Base-by-base conservation (phyloP, 2,888 invertebrate genomes). In the Ennomos quercinarius region DNA sequence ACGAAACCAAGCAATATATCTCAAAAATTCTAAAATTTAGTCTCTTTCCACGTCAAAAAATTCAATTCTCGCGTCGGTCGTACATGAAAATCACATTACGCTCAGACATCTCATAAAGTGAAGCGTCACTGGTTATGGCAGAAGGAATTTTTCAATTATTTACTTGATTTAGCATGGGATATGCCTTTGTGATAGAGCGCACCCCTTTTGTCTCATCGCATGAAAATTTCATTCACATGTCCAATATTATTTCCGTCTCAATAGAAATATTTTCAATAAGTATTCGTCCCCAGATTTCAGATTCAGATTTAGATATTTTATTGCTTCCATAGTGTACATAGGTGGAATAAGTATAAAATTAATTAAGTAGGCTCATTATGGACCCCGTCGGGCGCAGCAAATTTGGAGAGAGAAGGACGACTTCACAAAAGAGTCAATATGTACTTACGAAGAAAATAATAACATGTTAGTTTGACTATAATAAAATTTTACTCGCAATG, bases 251-350 rank as follows among this genome's bases (percentile, higher is more conserved):
- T 86, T 87, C 84, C 86, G 76, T 67, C 63, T 81, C 79, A 82
- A 81, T 84, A 80, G 83, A 83, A 83, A 87, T 84, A 87, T 89
- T 87, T 88, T 77, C 87, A 89, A 88, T 89, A 88, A 83, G 83
- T 77, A 78, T 71, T 70, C 72, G 66, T 70, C 64, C 43, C 67
- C 71, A 67, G 73, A 78, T 73, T 80, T n/a, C n/a, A n/a, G n/a
- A n/a, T n/a, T n/a, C n/a, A n/a, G n/a, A n/a, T n/a, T n/a, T n/a
- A n/a, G n/a, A n/a, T n/a, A n/a, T n/a, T n/a, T n/a, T n/a, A n/a
- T n/a, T n/a, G n/a, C n/a, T n/a, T n/a, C n/a, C n/a, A n/a, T n/a
- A n/a, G n/a, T n/a, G n/a, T n/a, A n/a, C n/a, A n/a, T n/a, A n/a
- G n/a, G n/a, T n/a, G n/a, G n/a, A n/a, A n/a, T n/a, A n/a, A n/a